Evolutionary conservation across 2,113 vertebrate genomes (phyloP).

Genomic region (Heterotis niloticus): DNA sequence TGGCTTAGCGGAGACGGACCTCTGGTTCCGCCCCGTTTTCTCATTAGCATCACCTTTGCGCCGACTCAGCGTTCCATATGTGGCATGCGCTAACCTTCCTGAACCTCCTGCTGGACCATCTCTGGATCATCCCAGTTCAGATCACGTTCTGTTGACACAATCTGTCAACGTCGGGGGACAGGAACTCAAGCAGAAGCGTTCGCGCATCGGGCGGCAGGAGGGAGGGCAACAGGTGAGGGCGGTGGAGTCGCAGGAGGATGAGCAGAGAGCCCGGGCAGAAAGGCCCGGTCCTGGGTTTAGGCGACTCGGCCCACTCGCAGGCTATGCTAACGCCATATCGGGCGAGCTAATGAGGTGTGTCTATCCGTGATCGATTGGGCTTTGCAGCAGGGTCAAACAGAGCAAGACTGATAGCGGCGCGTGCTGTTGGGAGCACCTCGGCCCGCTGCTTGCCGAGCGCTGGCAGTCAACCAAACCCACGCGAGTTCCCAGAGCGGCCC

Average conservation of each 20-base stretch:
- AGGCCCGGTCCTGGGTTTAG: too few relatives aligned
- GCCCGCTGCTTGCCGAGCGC: neutral
- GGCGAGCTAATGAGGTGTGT: conserved; percentile 18
- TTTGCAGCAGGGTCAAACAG: conserved; percentile 8
- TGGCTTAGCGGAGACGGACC: neutral
- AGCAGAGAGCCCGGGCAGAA: too few relatives aligned
- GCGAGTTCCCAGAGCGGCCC: neutral
- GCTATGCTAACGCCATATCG: neutral
- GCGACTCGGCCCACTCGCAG: conserved; percentile 7
- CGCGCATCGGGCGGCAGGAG: too few relatives aligned
- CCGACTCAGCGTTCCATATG: too few relatives aligned
- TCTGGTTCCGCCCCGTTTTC: neutral
- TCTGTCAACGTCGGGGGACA: too few relatives aligned
- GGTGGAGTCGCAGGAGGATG: too few relatives aligned
- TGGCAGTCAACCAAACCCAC: neutral
- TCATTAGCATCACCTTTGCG: neutral
- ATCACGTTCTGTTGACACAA: too few relatives aligned
- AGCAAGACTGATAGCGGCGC: neutral
- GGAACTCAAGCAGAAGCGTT: too few relatives aligned
- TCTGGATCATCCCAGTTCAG: too few relatives aligned
- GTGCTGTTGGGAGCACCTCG: neutral
- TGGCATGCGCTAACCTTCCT: too few relatives aligned
- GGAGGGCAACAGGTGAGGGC: too few relatives aligned
- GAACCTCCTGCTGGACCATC: too few relatives aligned
- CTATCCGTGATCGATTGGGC: conserved; percentile 11